These are phyloP conservation scores for Mellilla xanthometata DNA, from an alignment of 2,888 invertebrate species.

Conservation along the genomic window DNA sequence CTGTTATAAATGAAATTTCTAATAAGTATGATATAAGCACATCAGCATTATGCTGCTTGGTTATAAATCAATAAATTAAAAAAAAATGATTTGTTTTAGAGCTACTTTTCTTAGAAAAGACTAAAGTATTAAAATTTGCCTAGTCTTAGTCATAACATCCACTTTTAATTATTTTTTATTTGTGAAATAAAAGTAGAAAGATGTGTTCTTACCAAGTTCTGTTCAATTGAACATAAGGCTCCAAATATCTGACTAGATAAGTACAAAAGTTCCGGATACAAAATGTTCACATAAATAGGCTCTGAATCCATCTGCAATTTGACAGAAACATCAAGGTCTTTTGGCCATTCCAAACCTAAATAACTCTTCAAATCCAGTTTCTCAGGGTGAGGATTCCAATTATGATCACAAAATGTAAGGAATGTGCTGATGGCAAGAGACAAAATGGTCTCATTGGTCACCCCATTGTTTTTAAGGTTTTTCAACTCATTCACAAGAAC, in stretches of 20 bases:
- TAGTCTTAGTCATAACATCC: too few relatives aligned
- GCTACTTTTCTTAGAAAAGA: too few relatives aligned
- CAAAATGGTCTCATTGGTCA: constrained; percentile 63
- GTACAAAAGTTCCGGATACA: constrained; percentile 77
- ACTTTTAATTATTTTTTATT: too few relatives aligned
- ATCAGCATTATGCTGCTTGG: too few relatives aligned
- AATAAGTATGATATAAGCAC: too few relatives aligned
- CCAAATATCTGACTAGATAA: constrained; percentile 65
- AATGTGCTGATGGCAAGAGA: constrained; percentile 85
- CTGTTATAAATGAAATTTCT: too few relatives aligned
- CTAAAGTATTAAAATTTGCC: too few relatives aligned
- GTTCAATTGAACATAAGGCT: constrained; percentile 52
- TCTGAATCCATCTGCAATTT: constrained; percentile 84
- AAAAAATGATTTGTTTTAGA: too few relatives aligned
- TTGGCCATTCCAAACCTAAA: constrained; percentile 66
- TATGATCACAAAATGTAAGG: constrained; percentile 89
- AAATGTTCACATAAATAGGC: constrained; percentile 85
- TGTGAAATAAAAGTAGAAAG: too few relatives aligned
- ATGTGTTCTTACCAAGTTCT: constrained; percentile 64
- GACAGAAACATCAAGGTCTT: constrained; percentile 58
- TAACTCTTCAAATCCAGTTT: constrained; percentile 62
- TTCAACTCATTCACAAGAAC: constrained; percentile 45
- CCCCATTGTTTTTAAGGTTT: constrained; percentile 37
- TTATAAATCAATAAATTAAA: too few relatives aligned
- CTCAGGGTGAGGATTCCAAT: constrained; percentile 90